Evolutionary conservation across 2,797 vertebrate genomes (phyloP), one percentile per base, ranked within the genome.

Genomic region (Gymnoscopelus braueri): DNA sequence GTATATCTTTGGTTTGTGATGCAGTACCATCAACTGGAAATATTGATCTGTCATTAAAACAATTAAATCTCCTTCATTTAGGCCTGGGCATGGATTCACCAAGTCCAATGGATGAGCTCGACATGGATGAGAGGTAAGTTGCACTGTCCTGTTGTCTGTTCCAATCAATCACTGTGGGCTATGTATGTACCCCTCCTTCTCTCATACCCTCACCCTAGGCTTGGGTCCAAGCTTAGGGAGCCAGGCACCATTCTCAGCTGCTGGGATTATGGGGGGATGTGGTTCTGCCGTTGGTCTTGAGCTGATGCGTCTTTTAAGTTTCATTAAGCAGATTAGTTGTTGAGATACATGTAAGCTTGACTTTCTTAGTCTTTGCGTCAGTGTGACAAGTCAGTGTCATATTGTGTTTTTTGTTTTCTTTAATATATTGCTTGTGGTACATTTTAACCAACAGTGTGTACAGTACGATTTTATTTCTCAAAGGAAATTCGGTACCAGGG

Each of bases 41-140:
- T 48, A 61, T 66, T 71, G 8, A 87, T 63, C 48, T 49, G 3
- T 60, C 0, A 49, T 51, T 5, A 13, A 5, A 0, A 32, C 1
- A n/a, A 0, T 82, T 39, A 81, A 44, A 44, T 44, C 8, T 44
- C 39, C 2, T 74, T 49, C 51, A 52, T 29, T 0, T 84, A 98
- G 97, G 96, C 72, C 78, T 96, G 2, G 93, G 93, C 57, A 87
- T 95, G 89, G 96, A 96, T 65, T 93, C 81, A 53, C 94, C 93
- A 0, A 94, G 94, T 58, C 94, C 95, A 11, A 35, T 94, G 85
- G 95, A 96, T 39, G 53, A 82, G 0, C 19, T 82, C 2, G 91
- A 88, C 67, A 78, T 94, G 13, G 94, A 95, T 2, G 91, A 95
- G 13, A 75, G 77, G 97, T 97, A 91, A 95, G 96, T 96, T 69